Evolutionary conservation across 2,113 vertebrate species (phyloP).

Genomic region (Brachyhypopomus gauderio): DNA sequence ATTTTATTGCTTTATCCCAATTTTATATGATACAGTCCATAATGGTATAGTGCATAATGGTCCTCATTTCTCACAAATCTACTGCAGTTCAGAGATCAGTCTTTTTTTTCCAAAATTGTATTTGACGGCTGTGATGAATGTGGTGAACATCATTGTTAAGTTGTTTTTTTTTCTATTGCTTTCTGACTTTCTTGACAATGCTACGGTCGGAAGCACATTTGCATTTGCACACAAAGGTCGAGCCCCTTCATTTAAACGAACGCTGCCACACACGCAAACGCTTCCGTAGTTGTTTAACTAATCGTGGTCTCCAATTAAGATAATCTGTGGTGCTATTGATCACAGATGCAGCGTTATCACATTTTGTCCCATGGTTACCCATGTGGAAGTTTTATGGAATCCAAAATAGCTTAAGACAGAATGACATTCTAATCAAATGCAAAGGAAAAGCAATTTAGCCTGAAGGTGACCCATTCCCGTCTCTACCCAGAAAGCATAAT

Average conservation of each 20-base stretch:
- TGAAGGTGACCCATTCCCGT: slow-evolving; percentile 49
- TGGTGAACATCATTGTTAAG: too few relatives aligned
- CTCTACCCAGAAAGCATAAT: slow-evolving; percentile 34
- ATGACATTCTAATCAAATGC: slow-evolving; percentile 39
- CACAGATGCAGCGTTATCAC: background rate
- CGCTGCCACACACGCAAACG: background rate
- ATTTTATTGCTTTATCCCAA: slow-evolving; percentile 1
- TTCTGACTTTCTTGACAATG: background rate
- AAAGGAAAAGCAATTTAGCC: slow-evolving; percentile 47
- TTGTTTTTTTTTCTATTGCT: background rate
- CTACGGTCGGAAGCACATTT: background rate
- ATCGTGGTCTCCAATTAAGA: slow-evolving; percentile 6
- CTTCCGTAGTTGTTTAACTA: background rate
- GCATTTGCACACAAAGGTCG: background rate
- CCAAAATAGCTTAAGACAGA: slow-evolving; percentile 41
- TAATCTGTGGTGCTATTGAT: slow-evolving; percentile 35
- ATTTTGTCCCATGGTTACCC: background rate
- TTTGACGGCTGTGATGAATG: too few relatives aligned
- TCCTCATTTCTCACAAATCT: background rate
- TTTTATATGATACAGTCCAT: slow-evolving; percentile 2
- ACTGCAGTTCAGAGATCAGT: background rate
- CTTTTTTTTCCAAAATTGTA: background rate
- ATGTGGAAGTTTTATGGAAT: slow-evolving; percentile 15
- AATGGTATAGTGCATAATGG: background rate
- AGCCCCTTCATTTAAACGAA: slow-evolving; percentile 17